Evolutionary conservation across 30 jellyfish, hydroid and myxozoan species (phyloP).

Genomic region (Nemopilema nomurai): DNA sequence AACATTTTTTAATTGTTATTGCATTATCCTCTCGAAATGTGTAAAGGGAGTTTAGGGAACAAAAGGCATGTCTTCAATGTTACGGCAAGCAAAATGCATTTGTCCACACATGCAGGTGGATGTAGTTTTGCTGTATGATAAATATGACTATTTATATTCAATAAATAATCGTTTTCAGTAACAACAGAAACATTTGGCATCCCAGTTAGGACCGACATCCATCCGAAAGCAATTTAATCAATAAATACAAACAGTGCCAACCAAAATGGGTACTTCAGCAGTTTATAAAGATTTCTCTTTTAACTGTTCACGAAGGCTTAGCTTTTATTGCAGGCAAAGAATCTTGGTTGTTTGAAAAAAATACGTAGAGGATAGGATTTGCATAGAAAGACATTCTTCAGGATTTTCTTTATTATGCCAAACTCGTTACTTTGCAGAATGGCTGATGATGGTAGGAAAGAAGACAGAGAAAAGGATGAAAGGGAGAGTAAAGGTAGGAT

Average conservation of each 20-base stretch:
- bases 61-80: neutral
- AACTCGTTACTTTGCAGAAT: slow-evolving; percentile 6
- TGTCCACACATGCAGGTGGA: neutral
- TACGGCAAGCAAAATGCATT: neutral
- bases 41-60: neutral
- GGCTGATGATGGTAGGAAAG: slow-evolving; percentile 24
- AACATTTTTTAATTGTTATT: too few species aligned
- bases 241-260: neutral
- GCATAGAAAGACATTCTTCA: slow-evolving; percentile 11
- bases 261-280: neutral
- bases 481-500: slow-evolving; percentile 19
- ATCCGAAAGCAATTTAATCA: neutral
- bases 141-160: neutral
- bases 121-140: neutral
- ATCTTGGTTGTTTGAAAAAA: neutral
- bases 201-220: neutral
- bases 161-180: neutral
- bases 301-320: neutral
- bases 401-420: slow-evolving; percentile 12
- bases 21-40: neutral
- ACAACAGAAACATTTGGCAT: neutral
- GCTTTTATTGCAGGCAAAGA: neutral
- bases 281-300: neutral
- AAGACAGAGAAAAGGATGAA: slow-evolving; percentile 19
- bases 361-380: neutral